Evolutionary conservation across 2,888 invertebrate species (phyloP).

Genomic region (Eupsilia transversa): DNA sequence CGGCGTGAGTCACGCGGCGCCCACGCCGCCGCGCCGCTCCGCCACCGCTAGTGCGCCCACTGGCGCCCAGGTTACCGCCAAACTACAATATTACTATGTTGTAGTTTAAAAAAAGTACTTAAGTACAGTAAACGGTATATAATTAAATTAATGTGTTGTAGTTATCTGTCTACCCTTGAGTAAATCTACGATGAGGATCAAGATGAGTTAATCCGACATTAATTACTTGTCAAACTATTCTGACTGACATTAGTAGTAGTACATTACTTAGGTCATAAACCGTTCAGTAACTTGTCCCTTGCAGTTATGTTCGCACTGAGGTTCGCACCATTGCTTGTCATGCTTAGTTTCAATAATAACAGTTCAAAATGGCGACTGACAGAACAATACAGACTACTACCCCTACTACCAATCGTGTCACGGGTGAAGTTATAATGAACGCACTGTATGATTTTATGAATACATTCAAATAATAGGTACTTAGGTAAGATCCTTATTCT

Average conservation of each 20-base stretch:
- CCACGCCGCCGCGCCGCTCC: constrained; percentile 68
- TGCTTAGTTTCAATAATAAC: too few relatives aligned
- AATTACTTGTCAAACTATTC: constrained; percentile 6
- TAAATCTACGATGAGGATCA: constrained; percentile 42
- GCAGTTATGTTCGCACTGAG: too few relatives aligned
- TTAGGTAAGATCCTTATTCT: too few relatives aligned
- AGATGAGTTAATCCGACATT: constrained; percentile 38
- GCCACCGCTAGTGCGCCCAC: constrained; percentile 69
- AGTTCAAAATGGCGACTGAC: too few relatives aligned
- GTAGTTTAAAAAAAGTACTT: not conserved
- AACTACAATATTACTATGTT: constrained; percentile 46
- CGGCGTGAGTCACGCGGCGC: constrained; percentile 90
- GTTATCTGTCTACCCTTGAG: not conserved
- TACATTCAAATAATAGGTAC: not conserved
- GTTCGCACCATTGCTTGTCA: too few relatives aligned
- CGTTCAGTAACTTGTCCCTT: too few relatives aligned
- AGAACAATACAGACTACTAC: too few relatives aligned
- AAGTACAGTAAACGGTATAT: constrained; percentile 12
- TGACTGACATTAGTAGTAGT: too few relatives aligned
- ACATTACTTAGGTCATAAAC: not conserved
- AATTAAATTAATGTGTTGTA: not conserved
- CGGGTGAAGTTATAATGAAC: too few relatives aligned
- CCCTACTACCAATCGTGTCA: too few relatives aligned
- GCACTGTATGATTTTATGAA: not conserved
- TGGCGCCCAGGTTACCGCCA: constrained; percentile 63